phyloP scores from a whole-genome alignment of 2,888 invertebrate species.

The Cactoblastis cactorum region DNA sequence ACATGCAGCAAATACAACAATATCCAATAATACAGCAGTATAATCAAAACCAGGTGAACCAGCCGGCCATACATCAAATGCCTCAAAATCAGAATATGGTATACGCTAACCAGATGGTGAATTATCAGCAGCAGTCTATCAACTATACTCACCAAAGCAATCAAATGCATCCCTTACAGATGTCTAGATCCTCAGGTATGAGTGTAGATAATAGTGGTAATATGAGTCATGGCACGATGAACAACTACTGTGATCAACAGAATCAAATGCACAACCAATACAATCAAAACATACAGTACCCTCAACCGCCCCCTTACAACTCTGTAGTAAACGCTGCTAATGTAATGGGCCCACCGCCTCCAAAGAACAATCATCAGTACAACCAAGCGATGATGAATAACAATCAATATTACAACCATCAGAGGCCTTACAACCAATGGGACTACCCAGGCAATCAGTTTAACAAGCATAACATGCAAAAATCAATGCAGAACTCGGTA shows the following conservation, averaged over 20 bases:
- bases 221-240: slow-evolving; percentile 60
- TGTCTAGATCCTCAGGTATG: slow-evolving; percentile 71
- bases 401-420: slow-evolving; percentile 69
- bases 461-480: slow-evolving; percentile 67
- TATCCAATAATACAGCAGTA: slow-evolving; percentile 65
- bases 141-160: slow-evolving; percentile 54
- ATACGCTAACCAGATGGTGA: slow-evolving; percentile 56
- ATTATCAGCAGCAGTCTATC: slow-evolving; percentile 55
- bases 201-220: slow-evolving; percentile 70
- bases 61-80: slow-evolving; percentile 45
- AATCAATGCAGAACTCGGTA: slow-evolving; percentile 61
- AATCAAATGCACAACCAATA: slow-evolving; percentile 52
- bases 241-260: slow-evolving; percentile 60
- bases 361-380: slow-evolving; percentile 71
- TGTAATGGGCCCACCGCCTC: slow-evolving; percentile 71
- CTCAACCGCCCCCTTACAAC: slow-evolving; percentile 66
- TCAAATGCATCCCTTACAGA: slow-evolving; percentile 63
- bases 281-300: slow-evolving; percentile 61
- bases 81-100: slow-evolving; percentile 48
- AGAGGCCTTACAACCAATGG: slow-evolving; percentile 69
- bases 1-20: slow-evolving; percentile 61
- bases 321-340: slow-evolving; percentile 38
- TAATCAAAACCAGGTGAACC: slow-evolving; percentile 58
- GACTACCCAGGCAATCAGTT: slow-evolving; percentile 66
- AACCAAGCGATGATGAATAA: slow-evolving; percentile 73